Conservation (phyloP, 2,113 vertebrate species). For the Chrysochloris asiatica region DNA sequence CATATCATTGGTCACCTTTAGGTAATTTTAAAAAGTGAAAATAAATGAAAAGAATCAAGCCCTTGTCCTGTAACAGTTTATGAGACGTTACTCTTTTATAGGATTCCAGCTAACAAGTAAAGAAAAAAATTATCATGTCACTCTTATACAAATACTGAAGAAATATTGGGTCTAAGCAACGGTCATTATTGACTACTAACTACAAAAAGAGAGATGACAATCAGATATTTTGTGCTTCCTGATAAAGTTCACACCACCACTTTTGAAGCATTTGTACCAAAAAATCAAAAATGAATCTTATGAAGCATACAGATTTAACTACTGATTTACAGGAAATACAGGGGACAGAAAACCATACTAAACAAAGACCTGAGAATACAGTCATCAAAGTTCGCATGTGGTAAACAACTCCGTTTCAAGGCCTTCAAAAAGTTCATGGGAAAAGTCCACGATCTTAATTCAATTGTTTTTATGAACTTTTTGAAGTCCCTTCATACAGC, state of each 20-base stretch:
- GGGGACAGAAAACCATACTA: no score
- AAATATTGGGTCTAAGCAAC: neutral
- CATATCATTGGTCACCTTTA: constrained; percentile 6
- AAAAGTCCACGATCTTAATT: neutral
- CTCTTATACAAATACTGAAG: neutral
- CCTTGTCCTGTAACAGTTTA: neutral
- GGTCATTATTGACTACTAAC: neutral
- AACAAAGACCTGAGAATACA: neutral
- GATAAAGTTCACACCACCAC: neutral
- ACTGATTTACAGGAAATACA: neutral
- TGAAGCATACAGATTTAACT: neutral
- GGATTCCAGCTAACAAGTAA: neutral
- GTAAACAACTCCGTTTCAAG: neutral
- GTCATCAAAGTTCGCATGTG: neutral
- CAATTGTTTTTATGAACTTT: neutral
- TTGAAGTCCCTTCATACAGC: neutral
- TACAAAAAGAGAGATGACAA: neutral
- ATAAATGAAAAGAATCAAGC: constrained; percentile 40
- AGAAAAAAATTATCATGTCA: neutral
- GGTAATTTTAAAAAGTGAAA: constrained; percentile 48
- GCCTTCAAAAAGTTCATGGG: no score
- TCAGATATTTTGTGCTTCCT: neutral
- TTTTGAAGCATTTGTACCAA: neutral
- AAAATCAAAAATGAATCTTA: constrained; percentile 23
- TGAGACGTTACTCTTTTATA: neutral